These are phyloP conservation scores for Chironex yamaguchii DNA, from an alignment of 30 jellyfish, hydroid and myxozoan genomes.

Conservation along the genomic window DNA sequence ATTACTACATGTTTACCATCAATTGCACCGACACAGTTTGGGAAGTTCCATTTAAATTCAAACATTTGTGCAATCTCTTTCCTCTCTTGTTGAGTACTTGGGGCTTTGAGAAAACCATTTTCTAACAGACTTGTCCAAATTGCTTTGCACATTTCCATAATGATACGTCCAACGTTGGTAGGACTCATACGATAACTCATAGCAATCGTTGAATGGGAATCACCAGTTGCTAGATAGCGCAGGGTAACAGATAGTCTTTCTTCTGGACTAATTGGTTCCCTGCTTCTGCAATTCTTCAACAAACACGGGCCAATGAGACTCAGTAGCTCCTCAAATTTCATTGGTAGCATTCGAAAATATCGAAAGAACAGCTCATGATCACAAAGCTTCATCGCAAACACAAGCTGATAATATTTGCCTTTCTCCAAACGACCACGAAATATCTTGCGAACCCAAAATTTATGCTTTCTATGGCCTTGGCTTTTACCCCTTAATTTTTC, in stretches of 20 bases:
- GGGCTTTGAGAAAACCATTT: constrained; percentile 41
- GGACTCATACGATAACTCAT: constrained; percentile 69
- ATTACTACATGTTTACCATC: constrained; percentile 62
- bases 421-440: constrained; percentile 20
- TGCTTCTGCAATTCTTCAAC: constrained; percentile 26
- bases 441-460: constrained; percentile 25
- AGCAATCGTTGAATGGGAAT: constrained; percentile 71
- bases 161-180: constrained; percentile 52
- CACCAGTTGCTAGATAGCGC: constrained; percentile 75
- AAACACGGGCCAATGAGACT: constrained; percentile 42
- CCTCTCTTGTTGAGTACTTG: constrained; percentile 40
- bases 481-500: constrained; percentile 24
- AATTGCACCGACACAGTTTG: constrained; percentile 63
- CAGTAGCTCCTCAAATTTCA: constrained; percentile 23
- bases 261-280: constrained; percentile 47
- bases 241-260: constrained; percentile 72
- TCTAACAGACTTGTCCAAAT: constrained; percentile 40
- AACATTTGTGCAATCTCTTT: constrained; percentile 19
- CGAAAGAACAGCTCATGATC: constrained; percentile 54
- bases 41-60: constrained; percentile 39
- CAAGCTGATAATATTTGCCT: constrained; percentile 45
- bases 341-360: constrained; percentile 36
- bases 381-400: constrained; percentile 34
- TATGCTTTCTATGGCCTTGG: constrained; percentile 49
- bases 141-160: constrained; percentile 41